These are phyloP conservation scores for Heliconius ethilla DNA, from an alignment of 2,888 invertebrate genomes.

Conservation along the genomic window DNA sequence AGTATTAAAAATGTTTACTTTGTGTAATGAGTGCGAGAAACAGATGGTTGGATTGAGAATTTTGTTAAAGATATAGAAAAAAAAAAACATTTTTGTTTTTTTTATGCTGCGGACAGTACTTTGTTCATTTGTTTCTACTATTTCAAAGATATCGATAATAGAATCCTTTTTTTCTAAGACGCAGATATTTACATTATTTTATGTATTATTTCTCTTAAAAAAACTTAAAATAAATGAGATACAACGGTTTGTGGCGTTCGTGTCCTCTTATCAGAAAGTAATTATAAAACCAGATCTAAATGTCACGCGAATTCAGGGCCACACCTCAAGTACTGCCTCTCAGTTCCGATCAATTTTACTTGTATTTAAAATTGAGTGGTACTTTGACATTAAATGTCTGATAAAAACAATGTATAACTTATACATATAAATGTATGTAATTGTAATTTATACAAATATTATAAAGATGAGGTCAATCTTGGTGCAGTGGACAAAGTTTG, in stretches of 20 bases:
- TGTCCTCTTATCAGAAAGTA: conserved; percentile 32
- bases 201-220: background rate
- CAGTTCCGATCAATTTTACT: conserved; percentile 13
- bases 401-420: background rate
- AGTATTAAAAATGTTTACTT: conserved; percentile 28
- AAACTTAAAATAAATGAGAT: conserved; percentile 6
- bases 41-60: background rate
- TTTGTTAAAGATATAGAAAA: background rate
- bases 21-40: conserved; percentile 22
- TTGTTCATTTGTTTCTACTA: no score
- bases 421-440: no score
- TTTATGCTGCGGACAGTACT: no score
- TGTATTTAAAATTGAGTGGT: background rate
- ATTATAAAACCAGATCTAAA: conserved; percentile 44
- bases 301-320: conserved; percentile 40
- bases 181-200: background rate
- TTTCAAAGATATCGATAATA: background rate
- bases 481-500: no score
- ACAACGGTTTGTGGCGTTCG: conserved; percentile 4
- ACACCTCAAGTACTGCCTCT: conserved; percentile 2
- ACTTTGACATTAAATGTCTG: background rate
- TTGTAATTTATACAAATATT: no score
- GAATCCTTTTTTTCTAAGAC: background rate
- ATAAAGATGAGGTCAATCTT: no score
- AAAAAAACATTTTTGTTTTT: background rate